Conservation (phyloP, 2,113 vertebrate species). For the Pterocles burchelli region DNA sequence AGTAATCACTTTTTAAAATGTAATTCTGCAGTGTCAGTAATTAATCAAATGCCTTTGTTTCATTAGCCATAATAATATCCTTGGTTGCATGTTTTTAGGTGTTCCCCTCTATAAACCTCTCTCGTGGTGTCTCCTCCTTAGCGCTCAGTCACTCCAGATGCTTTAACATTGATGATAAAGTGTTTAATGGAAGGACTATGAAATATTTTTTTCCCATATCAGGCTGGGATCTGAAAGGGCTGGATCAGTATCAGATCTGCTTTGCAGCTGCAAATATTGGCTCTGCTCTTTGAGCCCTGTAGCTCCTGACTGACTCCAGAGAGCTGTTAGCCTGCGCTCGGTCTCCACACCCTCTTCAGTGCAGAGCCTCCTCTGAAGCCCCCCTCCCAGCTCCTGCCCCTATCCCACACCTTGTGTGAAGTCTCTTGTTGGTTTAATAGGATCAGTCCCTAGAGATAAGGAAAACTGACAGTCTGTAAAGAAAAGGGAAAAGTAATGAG, state of each 20-base stretch:
- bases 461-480: not conserved
- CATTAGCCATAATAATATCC: slow-evolving; percentile 40
- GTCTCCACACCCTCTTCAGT: not conserved
- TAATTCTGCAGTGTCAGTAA: slow-evolving; percentile 31
- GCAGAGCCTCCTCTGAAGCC: not conserved
- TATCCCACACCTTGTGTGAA: not conserved
- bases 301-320: not conserved
- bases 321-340: not conserved
- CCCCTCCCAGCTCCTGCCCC: not conserved
- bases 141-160: not conserved
- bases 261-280: slow-evolving; percentile 33
- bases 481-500: not conserved
- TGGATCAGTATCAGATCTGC: slow-evolving; percentile 28
- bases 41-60: slow-evolving; percentile 67
- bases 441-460: not conserved
- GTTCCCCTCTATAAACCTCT: slow-evolving; percentile 13
- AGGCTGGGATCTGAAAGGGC: slow-evolving; percentile 16
- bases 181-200: slow-evolving; percentile 21
- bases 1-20: slow-evolving; percentile 35
- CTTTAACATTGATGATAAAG: slow-evolving; percentile 24
- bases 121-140: not conserved
- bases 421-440: not conserved
- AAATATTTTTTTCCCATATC: not conserved
- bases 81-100: slow-evolving; percentile 48
- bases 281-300: slow-evolving; percentile 2